These are phyloP conservation scores for Microcebus murinus DNA, from an alignment of 2,113 vertebrate species.

Conservation along the genomic window DNA sequence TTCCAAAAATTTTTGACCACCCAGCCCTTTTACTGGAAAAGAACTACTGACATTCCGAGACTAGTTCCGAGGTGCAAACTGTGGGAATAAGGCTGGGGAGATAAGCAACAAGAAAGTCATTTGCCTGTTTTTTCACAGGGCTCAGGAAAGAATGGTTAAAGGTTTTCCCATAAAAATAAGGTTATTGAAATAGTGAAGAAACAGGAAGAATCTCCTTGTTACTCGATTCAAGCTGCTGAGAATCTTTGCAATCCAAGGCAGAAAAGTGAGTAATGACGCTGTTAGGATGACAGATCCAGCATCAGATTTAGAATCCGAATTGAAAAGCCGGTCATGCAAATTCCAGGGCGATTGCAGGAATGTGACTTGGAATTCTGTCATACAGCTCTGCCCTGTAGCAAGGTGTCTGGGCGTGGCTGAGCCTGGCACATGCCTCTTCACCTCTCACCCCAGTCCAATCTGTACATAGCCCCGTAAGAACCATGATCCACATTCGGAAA, in stretches of 20 bases:
- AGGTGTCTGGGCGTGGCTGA: background rate
- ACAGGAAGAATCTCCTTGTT: background rate
- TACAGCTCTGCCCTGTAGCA: fast-evolving
- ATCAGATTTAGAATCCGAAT: conserved; percentile 20
- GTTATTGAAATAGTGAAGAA: background rate
- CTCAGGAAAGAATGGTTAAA: background rate
- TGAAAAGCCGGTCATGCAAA: background rate
- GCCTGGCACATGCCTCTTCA: background rate
- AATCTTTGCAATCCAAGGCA: conserved; percentile 29
- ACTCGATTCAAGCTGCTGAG: background rate
- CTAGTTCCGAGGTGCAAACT: background rate
- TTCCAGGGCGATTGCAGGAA: background rate
- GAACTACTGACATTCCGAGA: background rate
- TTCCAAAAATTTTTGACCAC: background rate
- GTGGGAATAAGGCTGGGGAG: background rate
- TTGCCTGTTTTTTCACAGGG: background rate
- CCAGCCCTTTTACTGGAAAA: background rate
- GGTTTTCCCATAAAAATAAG: background rate
- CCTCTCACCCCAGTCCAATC: background rate
- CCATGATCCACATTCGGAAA: background rate
- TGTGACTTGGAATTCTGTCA: background rate
- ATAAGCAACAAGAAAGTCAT: background rate
- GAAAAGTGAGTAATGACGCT: conserved; percentile 20
- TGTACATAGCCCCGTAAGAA: background rate
- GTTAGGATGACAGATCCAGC: background rate